Conservation (phyloP, 1,140 invertebrate genomes). For the Pentalonia nigronervosa region DNA sequence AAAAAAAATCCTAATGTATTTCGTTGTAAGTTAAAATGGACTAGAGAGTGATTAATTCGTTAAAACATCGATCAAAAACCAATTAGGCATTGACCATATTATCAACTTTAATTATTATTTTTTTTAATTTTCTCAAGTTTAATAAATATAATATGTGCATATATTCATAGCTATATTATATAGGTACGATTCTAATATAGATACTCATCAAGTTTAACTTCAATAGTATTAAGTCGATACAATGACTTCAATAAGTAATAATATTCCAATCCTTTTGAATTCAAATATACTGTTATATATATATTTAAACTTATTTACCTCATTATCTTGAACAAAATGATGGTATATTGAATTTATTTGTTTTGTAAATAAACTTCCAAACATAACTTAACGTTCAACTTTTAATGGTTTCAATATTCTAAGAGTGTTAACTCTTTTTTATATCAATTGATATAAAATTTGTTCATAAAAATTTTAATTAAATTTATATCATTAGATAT, state of each 20-base stretch:
- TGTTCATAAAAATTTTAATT: too few species aligned
- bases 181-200: background rate
- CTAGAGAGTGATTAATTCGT: background rate
- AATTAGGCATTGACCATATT: background rate
- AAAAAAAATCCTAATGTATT: background rate
- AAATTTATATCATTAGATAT: too few species aligned
- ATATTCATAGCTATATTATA: background rate
- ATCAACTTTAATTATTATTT: background rate
- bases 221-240: background rate
- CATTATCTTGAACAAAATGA: background rate
- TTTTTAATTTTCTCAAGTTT: background rate
- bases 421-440: background rate
- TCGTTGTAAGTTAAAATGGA: background rate
- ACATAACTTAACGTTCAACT: background rate
- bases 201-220: background rate
- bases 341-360: background rate
- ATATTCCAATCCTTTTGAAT: background rate
- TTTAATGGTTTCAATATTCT: background rate
- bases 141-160: background rate
- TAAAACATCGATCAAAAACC: background rate
- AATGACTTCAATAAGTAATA: background rate
- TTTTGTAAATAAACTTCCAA: background rate
- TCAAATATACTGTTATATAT: background rate
- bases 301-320: background rate
- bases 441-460: background rate